Percentiles rank a stretch among this genome's conserved stretches.
Conservation (phyloP, 2,797 vertebrate species). For the Anabacerthia variegaticeps region DNA sequence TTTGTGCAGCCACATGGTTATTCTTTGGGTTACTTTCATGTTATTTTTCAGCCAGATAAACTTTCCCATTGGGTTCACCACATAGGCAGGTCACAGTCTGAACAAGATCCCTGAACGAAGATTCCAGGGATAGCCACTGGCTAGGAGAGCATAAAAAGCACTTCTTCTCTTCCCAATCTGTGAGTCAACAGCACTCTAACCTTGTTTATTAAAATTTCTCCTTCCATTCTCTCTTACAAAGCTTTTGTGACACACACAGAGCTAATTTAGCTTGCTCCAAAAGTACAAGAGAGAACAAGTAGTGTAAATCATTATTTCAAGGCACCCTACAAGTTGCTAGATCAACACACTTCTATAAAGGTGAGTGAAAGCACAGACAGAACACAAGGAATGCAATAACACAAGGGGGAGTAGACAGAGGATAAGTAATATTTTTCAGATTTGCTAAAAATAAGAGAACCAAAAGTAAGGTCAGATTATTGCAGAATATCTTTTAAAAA, state of each 20-base stretch:
- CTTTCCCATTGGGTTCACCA: neutral
- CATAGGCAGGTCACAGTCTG: neutral
- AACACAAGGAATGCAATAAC: neutral
- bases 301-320: neutral
- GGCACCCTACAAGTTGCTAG: neutral
- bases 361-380: neutral
- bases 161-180: neutral
- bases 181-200: neutral
- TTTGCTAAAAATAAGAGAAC: neutral
- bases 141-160: neutral
- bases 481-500: neutral
- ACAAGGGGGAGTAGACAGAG: neutral
- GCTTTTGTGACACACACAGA: neutral
- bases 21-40: neutral
- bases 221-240: neutral
- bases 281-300: neutral
- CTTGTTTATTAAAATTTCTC: neutral
- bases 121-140: neutral
- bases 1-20: neutral
- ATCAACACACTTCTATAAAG: neutral
- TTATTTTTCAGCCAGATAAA: neutral
- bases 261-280: neutral
- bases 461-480: neutral
- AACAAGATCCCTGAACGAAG: neutral
- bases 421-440: neutral